Base-by-base conservation (phyloP, 2,888 invertebrate genomes). In the Saturnia pavonia region DNA sequence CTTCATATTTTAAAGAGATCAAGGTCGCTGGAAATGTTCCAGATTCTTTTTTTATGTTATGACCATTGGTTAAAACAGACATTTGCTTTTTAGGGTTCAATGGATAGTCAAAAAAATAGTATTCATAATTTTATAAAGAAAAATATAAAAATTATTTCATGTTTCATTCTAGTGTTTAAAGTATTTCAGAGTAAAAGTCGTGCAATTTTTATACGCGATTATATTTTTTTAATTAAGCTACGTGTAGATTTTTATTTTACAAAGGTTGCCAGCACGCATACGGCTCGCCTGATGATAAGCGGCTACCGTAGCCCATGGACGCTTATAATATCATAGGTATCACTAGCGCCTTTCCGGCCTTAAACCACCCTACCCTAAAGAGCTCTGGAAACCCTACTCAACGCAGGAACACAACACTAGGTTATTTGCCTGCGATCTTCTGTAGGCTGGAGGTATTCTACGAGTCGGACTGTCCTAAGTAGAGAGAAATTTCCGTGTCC, bases 21-120 rank as follows among this genome's bases (percentile, higher is more conserved):
- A 94, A 93, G 93, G 93, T 91, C 91, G 91, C 88, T 94, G 92
- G 91, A 92, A 85, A 74, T 79, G 88, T 84, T 92, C 92, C 92
- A 93, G 86, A 86, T 86, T 85, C 75, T 80, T 82, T 82, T 85
- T 82, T 82, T 82, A 84, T 82, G 86, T 85, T 79, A 76, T 78
- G 78, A 78, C 82, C 82, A 60, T 60, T 84, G 78, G 80, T 79
- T 82, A 78, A 42, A 63, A 45, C n/a, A 67, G 25, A 68, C 48
- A 60, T 63, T 40, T 63, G 65, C 40, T 71, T n/a, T 40, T n/a
- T 40, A 40, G 22, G 19, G 22, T 40, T 65, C 34, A 40, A 11
- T 19, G 19, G 57, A 9, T 57, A 25, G n/a, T 2, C 11, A n/a
- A n/a, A 34, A 40, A 9, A 82, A 84, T 85, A 85, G 84, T 84